These are phyloP conservation scores for Erynnis tages DNA, from an alignment of 2,888 invertebrate genomes.

Conservation along the genomic window DNA sequence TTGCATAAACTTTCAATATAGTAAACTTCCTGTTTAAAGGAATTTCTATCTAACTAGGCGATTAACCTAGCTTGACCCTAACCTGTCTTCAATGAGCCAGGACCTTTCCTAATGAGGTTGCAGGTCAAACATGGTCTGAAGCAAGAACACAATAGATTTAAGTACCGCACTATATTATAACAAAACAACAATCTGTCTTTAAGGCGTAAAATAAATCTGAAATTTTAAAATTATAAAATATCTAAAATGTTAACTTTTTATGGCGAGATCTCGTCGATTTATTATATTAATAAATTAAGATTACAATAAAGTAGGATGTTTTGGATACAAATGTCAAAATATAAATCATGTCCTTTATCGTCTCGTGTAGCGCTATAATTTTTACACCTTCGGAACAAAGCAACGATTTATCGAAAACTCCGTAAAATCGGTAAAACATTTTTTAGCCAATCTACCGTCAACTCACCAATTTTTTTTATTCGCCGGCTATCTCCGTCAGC, in stretches of 20 bases:
- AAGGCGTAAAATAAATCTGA: conserved; percentile 1
- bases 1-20: neutral
- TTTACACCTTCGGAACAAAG: conserved; percentile 67
- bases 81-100: conserved; percentile 6
- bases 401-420: conserved; percentile 58
- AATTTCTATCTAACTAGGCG: conserved; percentile 11
- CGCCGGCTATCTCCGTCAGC: conserved; percentile 15
- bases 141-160: conserved; percentile 9
- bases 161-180: neutral
- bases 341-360: conserved; percentile 63
- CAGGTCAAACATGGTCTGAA: conserved; percentile 19
- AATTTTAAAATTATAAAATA: conserved; percentile 3
- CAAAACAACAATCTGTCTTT: neutral
- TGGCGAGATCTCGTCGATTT: conserved; percentile 52
- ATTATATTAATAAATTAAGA: conserved; percentile 64
- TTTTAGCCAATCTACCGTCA: conserved; percentile 31
- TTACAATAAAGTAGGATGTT: conserved; percentile 66
- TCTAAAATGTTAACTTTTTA: conserved; percentile 3
- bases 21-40: conserved; percentile 1
- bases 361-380: conserved; percentile 57
- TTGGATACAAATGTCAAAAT: conserved; percentile 70
- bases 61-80: conserved; percentile 22
- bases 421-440: conserved; percentile 46
- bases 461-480: conserved; percentile 35
- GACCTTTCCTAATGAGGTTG: conserved; percentile 27